Evolutionary conservation across 2,113 vertebrate genomes (phyloP).

Genomic region (Morphnarchus princeps): DNA sequence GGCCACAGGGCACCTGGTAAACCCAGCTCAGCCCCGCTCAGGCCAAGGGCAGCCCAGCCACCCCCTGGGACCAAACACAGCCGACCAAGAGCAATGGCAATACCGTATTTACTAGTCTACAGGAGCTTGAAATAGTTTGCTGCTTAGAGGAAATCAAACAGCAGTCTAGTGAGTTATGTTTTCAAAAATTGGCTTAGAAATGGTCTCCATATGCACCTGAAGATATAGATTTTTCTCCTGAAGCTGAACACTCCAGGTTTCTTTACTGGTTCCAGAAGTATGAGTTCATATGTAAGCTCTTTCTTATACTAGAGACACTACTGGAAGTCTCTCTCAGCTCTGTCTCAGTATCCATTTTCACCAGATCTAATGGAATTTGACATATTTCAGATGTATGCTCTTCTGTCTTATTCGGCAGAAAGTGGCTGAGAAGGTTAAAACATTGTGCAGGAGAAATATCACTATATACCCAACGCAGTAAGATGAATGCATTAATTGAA

Average conservation of each 20-base stretch:
- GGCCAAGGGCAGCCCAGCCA: not conserved
- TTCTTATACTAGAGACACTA: not conserved
- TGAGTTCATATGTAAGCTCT: not conserved
- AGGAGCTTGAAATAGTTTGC: not conserved
- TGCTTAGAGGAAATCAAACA: not conserved
- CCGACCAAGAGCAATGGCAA: not conserved
- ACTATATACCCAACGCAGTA: too few relatives aligned
- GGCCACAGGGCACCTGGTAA: not conserved
- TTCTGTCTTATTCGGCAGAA: not conserved
- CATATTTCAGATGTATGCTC: not conserved
- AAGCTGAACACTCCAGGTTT: not conserved
- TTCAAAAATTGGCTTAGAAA: not conserved
- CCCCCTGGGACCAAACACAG: not conserved
- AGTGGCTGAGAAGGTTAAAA: not conserved
- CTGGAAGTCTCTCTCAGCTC: not conserved
- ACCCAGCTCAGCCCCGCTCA: not conserved
- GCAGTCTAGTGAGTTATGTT: not conserved
- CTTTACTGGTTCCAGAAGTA: not conserved
- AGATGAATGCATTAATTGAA: too few relatives aligned
- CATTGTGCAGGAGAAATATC: not conserved
- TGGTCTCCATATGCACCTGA: not conserved
- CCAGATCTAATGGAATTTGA: not conserved
- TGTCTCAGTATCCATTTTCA: not conserved
- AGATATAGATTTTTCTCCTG: not conserved
- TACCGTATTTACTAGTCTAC: not conserved